Evolutionary conservation across 1,140 invertebrate genomes (phyloP).

Genomic region (Bombus pyrosoma): DNA sequence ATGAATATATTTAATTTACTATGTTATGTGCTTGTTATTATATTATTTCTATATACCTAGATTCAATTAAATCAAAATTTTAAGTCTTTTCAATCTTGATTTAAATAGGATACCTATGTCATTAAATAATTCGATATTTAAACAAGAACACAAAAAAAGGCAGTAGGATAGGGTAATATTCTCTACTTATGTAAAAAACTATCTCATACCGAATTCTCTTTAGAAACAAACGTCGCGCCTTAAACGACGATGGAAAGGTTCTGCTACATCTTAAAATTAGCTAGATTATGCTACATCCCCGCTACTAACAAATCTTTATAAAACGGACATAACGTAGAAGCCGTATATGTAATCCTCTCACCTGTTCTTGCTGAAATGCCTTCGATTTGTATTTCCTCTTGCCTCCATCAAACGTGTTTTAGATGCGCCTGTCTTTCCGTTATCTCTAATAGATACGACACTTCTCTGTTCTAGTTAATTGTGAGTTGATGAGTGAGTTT

Average conservation of each 20-base stretch:
- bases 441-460: background rate
- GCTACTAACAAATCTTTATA: conserved; percentile 30
- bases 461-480: background rate
- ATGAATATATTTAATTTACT: no score
- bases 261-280: conserved; percentile 16
- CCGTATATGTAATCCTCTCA: conserved; percentile 26
- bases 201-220: background rate
- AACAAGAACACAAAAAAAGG: no score
- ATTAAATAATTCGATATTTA: no score
- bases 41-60: background rate
- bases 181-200: background rate
- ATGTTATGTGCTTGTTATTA: no score
- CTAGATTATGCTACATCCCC: background rate
- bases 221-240: background rate
- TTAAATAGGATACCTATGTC: no score
- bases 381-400: conserved; percentile 24
- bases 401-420: background rate
- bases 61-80: background rate
- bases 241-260: background rate
- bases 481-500: no score
- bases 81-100: background rate
- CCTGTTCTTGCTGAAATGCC: conserved; percentile 37
- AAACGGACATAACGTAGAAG: conserved; percentile 36
- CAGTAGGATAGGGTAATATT: background rate
- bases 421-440: background rate